Evolutionary conservation across 2,797 vertebrate genomes (phyloP), one percentile per base, ranked within the genome.

Genomic region (Gallinago stenura): DNA sequence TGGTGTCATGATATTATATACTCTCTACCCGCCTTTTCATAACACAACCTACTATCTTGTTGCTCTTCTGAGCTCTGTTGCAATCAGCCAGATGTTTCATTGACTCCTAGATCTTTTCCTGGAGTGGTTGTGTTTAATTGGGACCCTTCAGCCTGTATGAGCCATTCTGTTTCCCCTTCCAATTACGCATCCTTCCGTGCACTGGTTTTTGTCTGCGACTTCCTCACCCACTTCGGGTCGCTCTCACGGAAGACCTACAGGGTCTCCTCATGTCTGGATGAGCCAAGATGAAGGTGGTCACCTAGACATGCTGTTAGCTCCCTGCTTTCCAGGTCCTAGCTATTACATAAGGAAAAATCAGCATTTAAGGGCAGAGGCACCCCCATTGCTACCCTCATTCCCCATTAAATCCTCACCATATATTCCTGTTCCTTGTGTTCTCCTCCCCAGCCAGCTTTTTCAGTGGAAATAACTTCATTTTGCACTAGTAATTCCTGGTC

Each of bases 81-180:
- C 96, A 92, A 97, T 97, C 58, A 87, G 97, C 97, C 98, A 98
- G 98, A 97, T 98, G 97, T 98, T 97, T 98, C 97, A 98, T 97
- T 97, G 97, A 97, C 93, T 97, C 95, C 20, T 14, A 90, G 91
- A 95, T 97, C 97, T 96, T 95, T 95, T 95, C 95, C 97, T 97
- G 93, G 96, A 97, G 97, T 95, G 97, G 90, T 26, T 96, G 93
- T 83, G 43, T 94, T 94, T 87, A 96, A 98, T 96, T 97, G 96
- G 89, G 97, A 96, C 96, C 97, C 95, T 98, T 97, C 97, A 97
- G 93, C 2, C 3, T 69, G 78, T 60, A 88, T 92, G 94, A 97
- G 94, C 97, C 94, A 92, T 73, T 97, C 90, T 97, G 79, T 92
- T 97, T 93, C 95, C 97, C 94, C 91, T 96, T 66, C 78, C 90